Percentiles rank a stretch among this genome's conserved stretches.
phyloP scores from a whole-genome alignment of 1,140 invertebrate genomes.

The Patella vulgata region DNA sequence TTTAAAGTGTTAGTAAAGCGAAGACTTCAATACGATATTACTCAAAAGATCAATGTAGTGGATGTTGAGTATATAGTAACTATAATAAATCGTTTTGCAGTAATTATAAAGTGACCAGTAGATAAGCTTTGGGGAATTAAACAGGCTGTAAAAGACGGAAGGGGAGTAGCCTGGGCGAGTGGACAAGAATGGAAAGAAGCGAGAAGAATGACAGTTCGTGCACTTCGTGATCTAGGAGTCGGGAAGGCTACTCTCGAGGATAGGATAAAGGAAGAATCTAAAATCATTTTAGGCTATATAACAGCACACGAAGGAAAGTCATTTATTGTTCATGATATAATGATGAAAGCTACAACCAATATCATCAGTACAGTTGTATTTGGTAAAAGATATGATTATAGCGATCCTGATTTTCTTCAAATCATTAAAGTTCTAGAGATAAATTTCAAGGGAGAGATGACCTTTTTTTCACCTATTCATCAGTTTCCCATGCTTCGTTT shows the following conservation, averaged over 20 bases:
- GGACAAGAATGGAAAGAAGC: slow-evolving; percentile 42
- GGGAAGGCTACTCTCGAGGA: slow-evolving; percentile 55
- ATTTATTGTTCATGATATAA: slow-evolving; percentile 31
- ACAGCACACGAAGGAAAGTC: slow-evolving; percentile 21
- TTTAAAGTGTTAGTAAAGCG: too few species aligned
- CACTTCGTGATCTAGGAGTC: slow-evolving; percentile 86
- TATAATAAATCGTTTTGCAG: too few species aligned
- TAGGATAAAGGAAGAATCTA: slow-evolving; percentile 41
- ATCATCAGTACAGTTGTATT: slow-evolving; percentile 89
- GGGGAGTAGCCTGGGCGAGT: too few species aligned
- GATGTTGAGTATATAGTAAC: too few species aligned
- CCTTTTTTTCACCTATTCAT: slow-evolving; percentile 20
- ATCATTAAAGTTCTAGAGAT: slow-evolving; percentile 29
- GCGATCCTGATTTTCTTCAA: slow-evolving; percentile 60
- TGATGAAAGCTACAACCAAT: slow-evolving; percentile 69
- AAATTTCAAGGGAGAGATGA: slow-evolving; percentile 34
- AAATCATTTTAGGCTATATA: slow-evolving; percentile 36
- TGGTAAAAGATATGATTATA: slow-evolving; percentile 72
- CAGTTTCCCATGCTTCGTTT: slow-evolving; percentile 39
- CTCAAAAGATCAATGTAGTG: too few species aligned
- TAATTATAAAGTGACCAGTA: too few species aligned
- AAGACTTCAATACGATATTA: too few species aligned
- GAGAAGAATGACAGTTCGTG: slow-evolving; percentile 87
- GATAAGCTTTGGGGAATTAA: too few species aligned
- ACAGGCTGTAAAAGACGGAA: too few species aligned